Percentiles rank a stretch among this genome's conserved stretches.
These are phyloP conservation scores for Stictonetta naevosa DNA, from an alignment of 2,113 vertebrate species.

Conservation along the genomic window DNA sequence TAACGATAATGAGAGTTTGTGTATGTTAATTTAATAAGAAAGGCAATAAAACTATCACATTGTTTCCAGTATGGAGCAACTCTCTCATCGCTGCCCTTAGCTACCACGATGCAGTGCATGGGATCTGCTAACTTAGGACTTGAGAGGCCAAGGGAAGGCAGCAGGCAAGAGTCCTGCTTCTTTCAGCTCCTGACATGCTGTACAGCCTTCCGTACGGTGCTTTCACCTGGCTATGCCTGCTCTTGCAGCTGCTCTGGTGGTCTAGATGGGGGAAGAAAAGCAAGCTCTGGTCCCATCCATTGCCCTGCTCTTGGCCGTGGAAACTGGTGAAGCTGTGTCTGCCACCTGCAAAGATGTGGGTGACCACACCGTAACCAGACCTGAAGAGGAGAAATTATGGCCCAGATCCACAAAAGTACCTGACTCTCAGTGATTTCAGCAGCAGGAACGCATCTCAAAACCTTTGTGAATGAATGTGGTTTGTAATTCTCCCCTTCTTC, in stretches of 20 bases:
- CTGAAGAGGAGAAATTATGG: background rate
- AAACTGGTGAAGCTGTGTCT: background rate
- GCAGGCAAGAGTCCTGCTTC: background rate
- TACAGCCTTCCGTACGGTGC: background rate
- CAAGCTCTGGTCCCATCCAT: background rate
- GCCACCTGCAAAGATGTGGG: background rate
- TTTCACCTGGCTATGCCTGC: background rate
- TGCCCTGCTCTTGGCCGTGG: background rate
- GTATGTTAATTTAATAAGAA: background rate
- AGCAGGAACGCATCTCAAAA: background rate
- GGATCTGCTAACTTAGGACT: background rate
- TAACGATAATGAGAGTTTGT: background rate
- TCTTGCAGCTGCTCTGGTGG: background rate
- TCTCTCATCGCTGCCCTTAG: background rate
- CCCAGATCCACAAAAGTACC: background rate
- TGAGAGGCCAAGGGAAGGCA: background rate
- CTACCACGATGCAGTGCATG: background rate
- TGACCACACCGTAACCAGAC: background rate
- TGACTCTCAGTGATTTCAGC: background rate
- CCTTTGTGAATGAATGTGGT: background rate
- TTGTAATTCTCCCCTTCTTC: background rate
- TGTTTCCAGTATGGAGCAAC: background rate
- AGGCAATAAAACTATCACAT: background rate
- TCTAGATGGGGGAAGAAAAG: background rate
- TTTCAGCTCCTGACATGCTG: background rate